A percentile compares a stretch with the other conserved stretches of the same genome.
Conservation (phyloP, 2,797 vertebrate species). For the Urocyon cinereoargenteus region DNA sequence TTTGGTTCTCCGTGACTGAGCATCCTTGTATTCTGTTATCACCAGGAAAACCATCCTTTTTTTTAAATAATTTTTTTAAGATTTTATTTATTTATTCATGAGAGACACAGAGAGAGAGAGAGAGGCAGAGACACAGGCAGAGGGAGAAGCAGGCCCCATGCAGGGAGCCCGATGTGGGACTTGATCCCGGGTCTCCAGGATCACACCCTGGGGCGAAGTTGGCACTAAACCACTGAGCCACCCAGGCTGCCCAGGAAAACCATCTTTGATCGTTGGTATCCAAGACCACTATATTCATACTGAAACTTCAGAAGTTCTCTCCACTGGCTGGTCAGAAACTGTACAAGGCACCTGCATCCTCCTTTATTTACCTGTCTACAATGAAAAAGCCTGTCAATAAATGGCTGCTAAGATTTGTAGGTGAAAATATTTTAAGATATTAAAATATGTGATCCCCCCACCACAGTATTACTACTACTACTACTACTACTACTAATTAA, state of each 20-base stretch:
- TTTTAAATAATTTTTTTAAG: no score
- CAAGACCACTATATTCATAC: background rate
- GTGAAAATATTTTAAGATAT: background rate
- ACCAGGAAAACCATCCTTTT: background rate
- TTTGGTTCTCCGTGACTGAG: background rate
- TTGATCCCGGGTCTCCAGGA: no score
- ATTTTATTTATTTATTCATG: no score
- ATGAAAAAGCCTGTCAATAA: background rate
- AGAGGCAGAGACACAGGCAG: no score
- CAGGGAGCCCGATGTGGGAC: no score
- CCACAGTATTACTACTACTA: background rate
- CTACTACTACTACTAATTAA: background rate
- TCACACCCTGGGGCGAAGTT: no score
- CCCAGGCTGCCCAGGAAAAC: background rate
- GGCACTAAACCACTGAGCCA: no score
- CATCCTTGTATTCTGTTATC: no score
- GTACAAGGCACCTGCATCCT: background rate
- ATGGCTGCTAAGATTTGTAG: background rate
- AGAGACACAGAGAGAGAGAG: no score
- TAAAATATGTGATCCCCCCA: background rate
- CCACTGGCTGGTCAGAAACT: background rate
- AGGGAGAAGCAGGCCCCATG: no score
- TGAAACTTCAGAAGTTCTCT: background rate
- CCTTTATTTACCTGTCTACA: background rate
- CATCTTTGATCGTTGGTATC: background rate